A percentile compares a stretch with the other conserved stretches of the same genome.
phyloP scores from a whole-genome alignment of 35 echinoderm and acorn worm genomes.

The Diadema setosum region DNA sequence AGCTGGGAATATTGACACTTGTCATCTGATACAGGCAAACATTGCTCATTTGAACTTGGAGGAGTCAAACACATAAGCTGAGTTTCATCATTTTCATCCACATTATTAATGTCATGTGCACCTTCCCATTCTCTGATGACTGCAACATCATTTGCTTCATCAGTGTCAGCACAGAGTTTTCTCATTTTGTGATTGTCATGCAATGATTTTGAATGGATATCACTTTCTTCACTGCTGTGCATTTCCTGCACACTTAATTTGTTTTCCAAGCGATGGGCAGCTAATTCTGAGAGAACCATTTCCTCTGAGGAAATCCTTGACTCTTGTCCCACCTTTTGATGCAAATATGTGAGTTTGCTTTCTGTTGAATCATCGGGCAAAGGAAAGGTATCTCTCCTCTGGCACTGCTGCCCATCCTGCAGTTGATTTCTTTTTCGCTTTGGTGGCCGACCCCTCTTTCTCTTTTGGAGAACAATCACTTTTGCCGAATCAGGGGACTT shows the following conservation, averaged over 20 bases:
- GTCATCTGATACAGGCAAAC: background rate
- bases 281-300: no score
- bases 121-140: background rate
- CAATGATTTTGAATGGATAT: background rate
- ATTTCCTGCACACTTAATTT: background rate
- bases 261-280: no score
- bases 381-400: no score
- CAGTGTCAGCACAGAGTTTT: background rate
- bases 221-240: background rate
- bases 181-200: background rate
- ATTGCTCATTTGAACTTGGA: background rate
- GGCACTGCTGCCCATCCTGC: no score
- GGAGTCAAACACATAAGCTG: background rate
- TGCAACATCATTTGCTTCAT: background rate
- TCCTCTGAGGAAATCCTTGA: no score
- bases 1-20: background rate
- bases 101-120: background rate
- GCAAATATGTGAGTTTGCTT: no score
- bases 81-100: background rate
- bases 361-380: no score
- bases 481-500: background rate
- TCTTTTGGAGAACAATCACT: no score
- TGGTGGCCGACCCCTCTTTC: no score
- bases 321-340: no score
- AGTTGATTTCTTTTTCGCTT: no score